Evolutionary conservation across 2,797 vertebrate genomes (phyloP).

Genomic region (Brachyrhaphis roseni): DNA sequence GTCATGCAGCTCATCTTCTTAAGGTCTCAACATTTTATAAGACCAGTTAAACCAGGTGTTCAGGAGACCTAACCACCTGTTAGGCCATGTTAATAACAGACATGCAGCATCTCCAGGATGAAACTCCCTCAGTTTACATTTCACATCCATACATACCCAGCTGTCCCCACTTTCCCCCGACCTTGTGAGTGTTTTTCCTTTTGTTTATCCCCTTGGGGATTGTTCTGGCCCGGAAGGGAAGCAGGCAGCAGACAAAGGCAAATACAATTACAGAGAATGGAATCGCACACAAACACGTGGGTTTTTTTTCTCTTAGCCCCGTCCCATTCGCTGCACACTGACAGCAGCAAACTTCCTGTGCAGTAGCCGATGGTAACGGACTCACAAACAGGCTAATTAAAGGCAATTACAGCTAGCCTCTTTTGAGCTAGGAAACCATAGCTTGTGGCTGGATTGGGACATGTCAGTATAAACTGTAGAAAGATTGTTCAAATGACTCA

Average conservation of each 20-base stretch:
- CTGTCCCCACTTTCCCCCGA: neutral
- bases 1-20: neutral
- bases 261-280: constrained; percentile 74
- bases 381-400: constrained; percentile 63
- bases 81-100: constrained; percentile 41
- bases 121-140: constrained; percentile 19
- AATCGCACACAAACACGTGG: constrained; percentile 62
- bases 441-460: constrained; percentile 45
- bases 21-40: constrained; percentile 4
- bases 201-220: constrained; percentile 59
- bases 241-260: constrained; percentile 68
- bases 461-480: constrained; percentile 44
- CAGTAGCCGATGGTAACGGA: constrained; percentile 52
- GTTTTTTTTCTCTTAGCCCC: constrained; percentile 49
- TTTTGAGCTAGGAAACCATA: constrained; percentile 41
- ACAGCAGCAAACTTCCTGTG: constrained; percentile 68
- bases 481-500: constrained; percentile 16
- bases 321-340: constrained; percentile 45
- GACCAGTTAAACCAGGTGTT: constrained; percentile 38
- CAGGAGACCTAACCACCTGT: constrained; percentile 15
- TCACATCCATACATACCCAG: constrained; percentile 8
- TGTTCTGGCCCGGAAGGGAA: constrained; percentile 69
- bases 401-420: constrained; percentile 65
- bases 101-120: neutral
- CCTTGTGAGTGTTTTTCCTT: constrained; percentile 46